These are phyloP conservation scores for Yponomeuta plumbellus DNA, from an alignment of 2,888 invertebrate species.

Conservation along the genomic window DNA sequence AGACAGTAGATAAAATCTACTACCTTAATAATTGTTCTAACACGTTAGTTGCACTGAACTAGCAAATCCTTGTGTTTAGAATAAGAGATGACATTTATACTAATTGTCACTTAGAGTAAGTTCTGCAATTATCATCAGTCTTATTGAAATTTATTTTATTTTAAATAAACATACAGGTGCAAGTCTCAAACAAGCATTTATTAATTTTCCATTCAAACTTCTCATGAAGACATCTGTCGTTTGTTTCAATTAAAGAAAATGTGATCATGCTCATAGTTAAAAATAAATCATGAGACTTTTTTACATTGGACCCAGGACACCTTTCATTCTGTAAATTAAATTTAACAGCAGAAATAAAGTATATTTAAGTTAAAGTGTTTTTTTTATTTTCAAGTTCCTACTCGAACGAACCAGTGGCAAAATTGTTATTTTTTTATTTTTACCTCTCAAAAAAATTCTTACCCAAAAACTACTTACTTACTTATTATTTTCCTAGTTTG, in stretches of 20 bases:
- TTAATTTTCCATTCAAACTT: neutral
- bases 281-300: constrained; percentile 54
- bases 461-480: no score
- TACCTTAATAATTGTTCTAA: constrained; percentile 13
- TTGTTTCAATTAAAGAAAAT: constrained; percentile 1
- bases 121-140: constrained; percentile 7
- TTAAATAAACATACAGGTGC: constrained; percentile 37
- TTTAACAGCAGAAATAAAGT: constrained; percentile 52
- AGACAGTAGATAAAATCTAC: constrained; percentile 17
- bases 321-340: constrained; percentile 55
- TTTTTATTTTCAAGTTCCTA: neutral
- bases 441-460: no score
- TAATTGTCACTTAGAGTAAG: constrained; percentile 12
- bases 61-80: constrained; percentile 12
- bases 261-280: constrained; percentile 21
- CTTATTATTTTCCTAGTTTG: no score
- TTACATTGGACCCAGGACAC: constrained; percentile 51
- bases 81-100: constrained; percentile 15
- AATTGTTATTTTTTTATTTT: neutral
- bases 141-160: constrained; percentile 11
- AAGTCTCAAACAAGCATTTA: constrained; percentile 51
- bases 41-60: constrained; percentile 17
- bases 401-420: neutral
- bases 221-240: neutral
- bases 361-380: constrained; percentile 40